Base-by-base conservation (phyloP, 1,140 invertebrate species). In the Saccostrea echinata region DNA sequence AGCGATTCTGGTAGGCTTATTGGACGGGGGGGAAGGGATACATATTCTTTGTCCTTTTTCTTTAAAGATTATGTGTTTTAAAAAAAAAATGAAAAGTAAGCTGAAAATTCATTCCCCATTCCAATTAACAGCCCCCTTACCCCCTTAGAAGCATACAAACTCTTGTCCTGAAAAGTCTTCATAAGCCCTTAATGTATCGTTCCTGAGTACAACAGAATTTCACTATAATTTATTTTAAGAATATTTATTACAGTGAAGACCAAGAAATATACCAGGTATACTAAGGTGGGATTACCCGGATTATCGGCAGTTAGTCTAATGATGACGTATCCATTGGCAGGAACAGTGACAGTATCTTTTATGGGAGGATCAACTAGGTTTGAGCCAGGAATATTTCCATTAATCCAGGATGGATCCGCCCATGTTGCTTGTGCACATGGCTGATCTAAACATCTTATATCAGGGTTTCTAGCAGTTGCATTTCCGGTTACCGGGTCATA, bases 281-380 rank as follows among this genome's bases (percentile, higher is more conserved):
- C 9, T 43, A 21, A n/a, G 11, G 21, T 43, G 16, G 13, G 27
- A 16, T 21, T 85, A 88, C 89, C 89, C 52, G 88, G 88, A 43
- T 87, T 89, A 57, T 86, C 84, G 3, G 89, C 89, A 88, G 96
- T 96, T 90, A 97, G 97, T 89, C 97, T 95, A 3, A 97, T 88
- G 12, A 96, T 96, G 0, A 96, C 96, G 2, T 96, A 96, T 1
- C 97, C 96, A 87, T 96, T 96, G 90, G 95, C 96, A 0, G 97
- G 96, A 18, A 97, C 95, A 0, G 96, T 95, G 43, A 97, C 94
- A 0, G 97, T 97, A 90, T 97, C 97, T 93, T 97, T 97, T 1
- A 95, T 61, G 0, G 96, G 95, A 18, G 97, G 96, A 90, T 96
- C 95, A 0, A 95, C 93, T 0, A 97, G 21, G 51, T 88, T 88